phyloP scores from a whole-genome alignment of 2,888 invertebrate genomes.

The Epinotia bilunana region DNA sequence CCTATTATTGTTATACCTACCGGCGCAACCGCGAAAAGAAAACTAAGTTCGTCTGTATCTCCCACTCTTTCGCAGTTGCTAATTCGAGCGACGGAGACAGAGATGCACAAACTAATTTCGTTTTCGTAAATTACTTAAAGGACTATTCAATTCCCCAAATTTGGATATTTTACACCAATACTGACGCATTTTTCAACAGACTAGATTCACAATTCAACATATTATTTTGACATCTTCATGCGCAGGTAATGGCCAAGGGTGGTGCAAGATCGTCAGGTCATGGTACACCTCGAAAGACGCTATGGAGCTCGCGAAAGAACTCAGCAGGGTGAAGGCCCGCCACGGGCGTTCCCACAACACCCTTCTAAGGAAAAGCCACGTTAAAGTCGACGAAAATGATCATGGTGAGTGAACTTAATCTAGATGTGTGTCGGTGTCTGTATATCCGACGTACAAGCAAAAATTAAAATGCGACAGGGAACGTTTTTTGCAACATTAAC shows the following conservation, averaged over 20 bases:
- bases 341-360: conserved; percentile 90
- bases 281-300: conserved; percentile 88
- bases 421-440: not conserved
- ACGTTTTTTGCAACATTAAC: too few species aligned
- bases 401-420: conserved; percentile 61
- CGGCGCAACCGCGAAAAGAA: too few species aligned
- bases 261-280: conserved; percentile 85
- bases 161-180: not conserved
- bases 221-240: conserved; percentile 1
- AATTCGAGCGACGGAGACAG: too few species aligned
- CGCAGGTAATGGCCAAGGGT: conserved; percentile 84
- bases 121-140: too few species aligned
- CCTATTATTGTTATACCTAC: too few species aligned
- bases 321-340: conserved; percentile 85
- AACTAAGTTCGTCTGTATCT: too few species aligned
- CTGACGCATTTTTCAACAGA: not conserved
- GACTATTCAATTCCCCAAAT: too few species aligned
- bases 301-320: conserved; percentile 85
- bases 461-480: too few species aligned
- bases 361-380: conserved; percentile 86
- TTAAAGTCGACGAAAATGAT: conserved; percentile 79
- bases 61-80: too few species aligned
- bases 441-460: too few species aligned
- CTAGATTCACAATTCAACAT: too few species aligned
- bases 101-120: too few species aligned